phyloP scores from a whole-genome alignment of 2,797 vertebrate species.

The Hylomyscus alleni region DNA sequence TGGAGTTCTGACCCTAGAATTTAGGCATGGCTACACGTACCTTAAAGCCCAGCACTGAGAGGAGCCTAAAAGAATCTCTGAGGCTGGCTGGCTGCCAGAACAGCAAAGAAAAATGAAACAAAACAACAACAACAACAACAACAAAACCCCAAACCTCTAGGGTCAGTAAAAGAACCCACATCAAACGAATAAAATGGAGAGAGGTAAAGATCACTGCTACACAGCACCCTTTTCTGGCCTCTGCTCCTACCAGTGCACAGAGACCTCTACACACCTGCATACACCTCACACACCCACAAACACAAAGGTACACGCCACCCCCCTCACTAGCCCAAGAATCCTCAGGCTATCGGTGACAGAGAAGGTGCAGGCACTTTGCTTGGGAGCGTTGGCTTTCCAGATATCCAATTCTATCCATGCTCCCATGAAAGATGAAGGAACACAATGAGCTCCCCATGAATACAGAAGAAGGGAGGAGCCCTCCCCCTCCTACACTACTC shows the following conservation, averaged over 20 bases:
- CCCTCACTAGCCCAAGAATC: not conserved
- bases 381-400: not conserved
- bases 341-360: not conserved
- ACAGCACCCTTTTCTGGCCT: not conserved
- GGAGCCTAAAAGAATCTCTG: not conserved
- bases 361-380: not conserved
- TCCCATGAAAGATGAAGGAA: not conserved
- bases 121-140: not conserved
- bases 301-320: no score
- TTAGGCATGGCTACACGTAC: not conserved
- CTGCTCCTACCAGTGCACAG: not conserved
- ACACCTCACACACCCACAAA: not conserved
- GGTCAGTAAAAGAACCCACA: not conserved
- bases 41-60: not conserved
- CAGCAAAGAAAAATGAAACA: not conserved
- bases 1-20: not conserved
- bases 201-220: not conserved
- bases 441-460: rapidly evolving
- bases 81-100: not conserved
- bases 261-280: not conserved
- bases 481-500: rapidly evolving
- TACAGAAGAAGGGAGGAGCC: rapidly evolving
- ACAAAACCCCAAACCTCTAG: not conserved
- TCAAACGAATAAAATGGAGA: not conserved
- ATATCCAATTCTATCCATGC: not conserved